Percentiles rank a stretch among this genome's conserved stretches.
Conservation (phyloP, 2,113 vertebrate species). For the Emydocephalus ijimae region DNA sequence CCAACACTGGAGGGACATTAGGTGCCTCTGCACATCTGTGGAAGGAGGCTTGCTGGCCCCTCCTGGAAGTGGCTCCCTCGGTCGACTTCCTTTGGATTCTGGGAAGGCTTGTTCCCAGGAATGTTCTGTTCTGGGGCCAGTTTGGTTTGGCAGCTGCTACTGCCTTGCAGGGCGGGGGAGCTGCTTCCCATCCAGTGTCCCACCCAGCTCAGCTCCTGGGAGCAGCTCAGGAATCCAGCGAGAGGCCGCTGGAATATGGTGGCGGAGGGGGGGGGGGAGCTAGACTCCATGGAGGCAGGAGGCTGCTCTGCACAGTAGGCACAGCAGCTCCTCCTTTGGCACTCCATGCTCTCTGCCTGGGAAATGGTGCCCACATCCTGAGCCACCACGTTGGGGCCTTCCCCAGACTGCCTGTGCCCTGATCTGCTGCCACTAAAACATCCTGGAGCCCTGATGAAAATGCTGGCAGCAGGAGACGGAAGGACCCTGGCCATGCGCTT, state of each 20-base stretch:
- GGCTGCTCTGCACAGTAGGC: background rate
- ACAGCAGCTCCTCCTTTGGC: background rate
- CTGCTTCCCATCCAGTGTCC: slow-evolving; percentile 41
- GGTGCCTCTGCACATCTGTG: background rate
- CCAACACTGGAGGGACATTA: background rate
- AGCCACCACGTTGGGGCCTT: background rate
- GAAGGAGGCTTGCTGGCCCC: background rate
- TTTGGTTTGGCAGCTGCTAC: slow-evolving; percentile 61
- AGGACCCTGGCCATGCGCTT: background rate
- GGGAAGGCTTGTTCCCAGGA: slow-evolving; percentile 57
- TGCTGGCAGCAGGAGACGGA: background rate
- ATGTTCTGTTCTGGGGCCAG: slow-evolving; percentile 41
- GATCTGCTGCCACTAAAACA: background rate
- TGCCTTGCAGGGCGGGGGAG: background rate
- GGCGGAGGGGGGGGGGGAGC: background rate
- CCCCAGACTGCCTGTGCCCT: background rate
- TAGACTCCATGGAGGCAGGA: background rate
- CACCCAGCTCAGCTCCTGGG: slow-evolving; percentile 11
- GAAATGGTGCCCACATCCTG: background rate
- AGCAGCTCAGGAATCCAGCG: slow-evolving; percentile 10
- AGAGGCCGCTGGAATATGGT: background rate
- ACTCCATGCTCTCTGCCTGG: background rate
- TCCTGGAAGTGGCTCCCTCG: background rate
- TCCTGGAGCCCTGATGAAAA: background rate
- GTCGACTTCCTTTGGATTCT: slow-evolving; percentile 23